A percentile compares a stretch with the other conserved stretches of the same genome.
These are phyloP conservation scores for Calonectris borealis DNA, from an alignment of 2,113 vertebrate genomes.

Conservation along the genomic window DNA sequence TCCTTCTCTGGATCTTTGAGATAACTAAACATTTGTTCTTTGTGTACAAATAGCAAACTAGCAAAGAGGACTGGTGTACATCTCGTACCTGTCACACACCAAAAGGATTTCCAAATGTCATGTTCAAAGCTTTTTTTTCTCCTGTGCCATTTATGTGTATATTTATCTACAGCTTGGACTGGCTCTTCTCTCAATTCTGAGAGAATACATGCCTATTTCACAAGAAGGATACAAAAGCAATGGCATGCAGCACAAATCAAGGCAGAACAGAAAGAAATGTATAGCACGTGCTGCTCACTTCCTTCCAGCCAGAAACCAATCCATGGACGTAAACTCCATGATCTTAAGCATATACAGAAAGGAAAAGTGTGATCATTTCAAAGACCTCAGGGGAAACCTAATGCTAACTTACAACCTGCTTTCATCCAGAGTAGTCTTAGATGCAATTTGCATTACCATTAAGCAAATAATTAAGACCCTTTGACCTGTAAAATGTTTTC, in stretches of 20 bases:
- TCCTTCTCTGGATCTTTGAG: neutral
- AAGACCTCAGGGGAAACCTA: neutral
- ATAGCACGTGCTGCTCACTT: rapidly evolving
- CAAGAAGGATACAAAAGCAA: neutral
- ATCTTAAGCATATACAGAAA: neutral
- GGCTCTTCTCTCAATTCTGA: neutral
- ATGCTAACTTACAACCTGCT: neutral
- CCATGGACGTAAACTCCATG: neutral
- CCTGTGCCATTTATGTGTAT: neutral
- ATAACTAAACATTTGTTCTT: neutral
- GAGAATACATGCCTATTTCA: neutral
- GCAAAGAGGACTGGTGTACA: neutral
- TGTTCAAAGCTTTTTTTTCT: neutral
- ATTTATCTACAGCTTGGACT: neutral
- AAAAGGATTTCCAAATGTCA: neutral
- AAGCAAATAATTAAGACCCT: neutral
- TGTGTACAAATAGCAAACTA: neutral
- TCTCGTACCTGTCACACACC: neutral
- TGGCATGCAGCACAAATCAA: neutral
- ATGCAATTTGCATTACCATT: neutral
- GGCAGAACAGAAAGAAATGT: neutral
- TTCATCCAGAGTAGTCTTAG: neutral
- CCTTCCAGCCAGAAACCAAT: neutral
- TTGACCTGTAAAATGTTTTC: neutral
- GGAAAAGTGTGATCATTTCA: neutral